Evolutionary conservation across 2,113 vertebrate species (phyloP), one percentile per base, ranked within the genome.

Genomic region (Gnathonemus echidnorhynchus): DNA sequence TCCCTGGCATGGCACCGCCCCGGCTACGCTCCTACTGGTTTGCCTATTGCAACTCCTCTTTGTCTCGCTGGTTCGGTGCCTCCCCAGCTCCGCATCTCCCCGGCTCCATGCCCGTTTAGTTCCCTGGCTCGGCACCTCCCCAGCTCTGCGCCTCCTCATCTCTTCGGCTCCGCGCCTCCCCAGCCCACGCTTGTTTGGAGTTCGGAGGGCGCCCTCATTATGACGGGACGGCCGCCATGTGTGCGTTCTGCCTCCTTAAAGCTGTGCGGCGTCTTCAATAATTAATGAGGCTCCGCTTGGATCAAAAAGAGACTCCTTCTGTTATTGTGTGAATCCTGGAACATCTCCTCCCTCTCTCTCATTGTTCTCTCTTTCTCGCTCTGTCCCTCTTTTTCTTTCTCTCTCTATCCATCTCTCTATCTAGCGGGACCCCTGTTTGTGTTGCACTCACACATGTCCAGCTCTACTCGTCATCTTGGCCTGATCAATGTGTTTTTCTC

Each of bases 181-280:
- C 27, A 11, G 9, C 62, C 62, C 27, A 27, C n/a, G 62, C 62
- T 70, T 70, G 62, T 95, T 94, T 94, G 93, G 93, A 94, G 94
- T 70, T 91, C 85, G 90, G 92, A 87, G 93, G 91, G 90, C 92
- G 92, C 91, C 94, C 93, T 94, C 49, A 91, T 94, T 95, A 94
- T 94, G 93, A 45, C 94, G 90, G 93, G 95, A 95, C 93, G 94
- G 15, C 35, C 15, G 74, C 35, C 74, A 70, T 80, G 74, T 39
- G 93, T 92, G 49, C 91, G 92, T 27, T 94, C 92, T 95, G 95
- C 35, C 15, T 80, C 31, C 35, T 80, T 95, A 94, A 93, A 92
- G 93, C 91, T 92, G 94, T 92, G 94, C 94, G 92, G 92, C 94
- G 92, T 92, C 88, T n/a, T 96, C 90, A 96, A 96, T 96, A 95